Evolutionary conservation across 2,797 vertebrate genomes (phyloP).

Genomic region (Arnoldichthys spilopterus): DNA sequence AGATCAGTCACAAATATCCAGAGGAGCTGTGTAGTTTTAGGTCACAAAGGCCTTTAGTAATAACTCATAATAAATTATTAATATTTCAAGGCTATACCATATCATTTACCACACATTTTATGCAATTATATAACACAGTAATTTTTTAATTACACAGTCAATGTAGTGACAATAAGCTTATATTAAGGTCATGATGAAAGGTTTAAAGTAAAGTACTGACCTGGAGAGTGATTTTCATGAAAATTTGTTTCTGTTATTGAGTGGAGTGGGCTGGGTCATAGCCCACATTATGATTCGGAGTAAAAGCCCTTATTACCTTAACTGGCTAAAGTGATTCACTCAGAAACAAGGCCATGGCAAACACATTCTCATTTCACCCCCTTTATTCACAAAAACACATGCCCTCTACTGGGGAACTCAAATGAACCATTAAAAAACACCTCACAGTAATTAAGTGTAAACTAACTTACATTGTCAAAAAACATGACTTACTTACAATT

Average conservation of each 20-base stretch:
- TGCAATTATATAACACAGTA: too few species aligned
- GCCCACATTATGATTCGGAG: background rate
- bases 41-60: background rate
- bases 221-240: background rate
- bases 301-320: background rate
- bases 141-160: background rate
- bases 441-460: background rate
- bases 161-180: background rate
- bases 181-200: background rate
- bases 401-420: constrained; percentile 30
- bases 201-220: background rate
- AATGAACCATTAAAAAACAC: background rate
- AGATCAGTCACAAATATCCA: background rate
- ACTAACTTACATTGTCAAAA: too few species aligned
- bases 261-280: background rate
- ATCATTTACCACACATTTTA: too few species aligned
- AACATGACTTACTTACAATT: too few species aligned
- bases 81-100: background rate
- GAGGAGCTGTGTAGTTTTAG: background rate
- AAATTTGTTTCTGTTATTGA: background rate
- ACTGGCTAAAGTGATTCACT: background rate
- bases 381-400: background rate
- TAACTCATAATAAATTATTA: background rate
- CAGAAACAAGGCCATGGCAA: background rate
- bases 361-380: background rate